Conservation (phyloP, 92 coral and sea anemone species). For the Umimayanthus chanpuru region DNA sequence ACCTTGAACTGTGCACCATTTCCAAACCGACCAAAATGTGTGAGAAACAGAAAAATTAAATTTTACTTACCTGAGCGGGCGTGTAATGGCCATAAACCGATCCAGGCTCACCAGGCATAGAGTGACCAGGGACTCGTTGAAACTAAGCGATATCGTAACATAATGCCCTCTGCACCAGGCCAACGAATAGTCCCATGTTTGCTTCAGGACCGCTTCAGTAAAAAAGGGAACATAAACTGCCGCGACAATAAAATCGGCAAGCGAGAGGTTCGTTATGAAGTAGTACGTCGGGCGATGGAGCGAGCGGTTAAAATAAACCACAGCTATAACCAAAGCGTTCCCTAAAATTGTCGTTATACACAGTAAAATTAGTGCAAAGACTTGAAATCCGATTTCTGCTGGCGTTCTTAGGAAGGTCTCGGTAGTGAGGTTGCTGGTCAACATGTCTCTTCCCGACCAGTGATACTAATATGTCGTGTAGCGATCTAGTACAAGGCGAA, state of each 20-base stretch:
- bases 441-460: neutral
- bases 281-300: constrained; percentile 35
- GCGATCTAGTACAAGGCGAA: neutral
- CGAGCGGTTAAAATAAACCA: constrained; percentile 5
- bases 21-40: neutral
- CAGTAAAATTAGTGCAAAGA: constrained; percentile 18
- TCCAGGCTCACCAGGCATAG: constrained; percentile 31
- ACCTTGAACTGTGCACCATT: neutral
- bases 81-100: constrained; percentile 34
- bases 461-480: neutral
- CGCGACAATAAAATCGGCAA: constrained; percentile 37
- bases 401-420: constrained; percentile 2
- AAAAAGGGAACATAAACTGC: constrained; percentile 36
- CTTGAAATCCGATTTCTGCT: constrained; percentile 22
- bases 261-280: constrained; percentile 41
- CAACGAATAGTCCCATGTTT: constrained; percentile 37
- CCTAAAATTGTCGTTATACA: constrained; percentile 23
- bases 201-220: constrained; percentile 26
- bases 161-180: constrained; percentile 47
- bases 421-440: neutral
- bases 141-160: constrained; percentile 39
- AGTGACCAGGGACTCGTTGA: constrained; percentile 37
- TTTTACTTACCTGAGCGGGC: constrained; percentile 26
- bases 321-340: constrained; percentile 20
- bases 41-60: too few relatives aligned